phyloP scores from a whole-genome alignment of 2,888 invertebrate species.

The Ennomos quercinarius region DNA sequence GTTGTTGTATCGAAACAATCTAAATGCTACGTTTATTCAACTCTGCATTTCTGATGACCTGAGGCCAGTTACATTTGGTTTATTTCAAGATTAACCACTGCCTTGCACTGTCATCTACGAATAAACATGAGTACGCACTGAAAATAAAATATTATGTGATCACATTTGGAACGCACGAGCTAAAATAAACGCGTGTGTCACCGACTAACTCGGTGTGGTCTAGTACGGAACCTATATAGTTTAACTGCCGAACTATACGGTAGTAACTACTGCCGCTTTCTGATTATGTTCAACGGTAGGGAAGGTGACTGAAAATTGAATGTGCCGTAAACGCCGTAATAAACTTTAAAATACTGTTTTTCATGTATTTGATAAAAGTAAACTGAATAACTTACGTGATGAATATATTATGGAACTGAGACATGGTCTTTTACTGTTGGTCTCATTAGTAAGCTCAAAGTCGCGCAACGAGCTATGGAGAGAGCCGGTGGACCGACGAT shows the following conservation, averaged over 20 bases:
- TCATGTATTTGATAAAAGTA: no score
- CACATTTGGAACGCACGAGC: slow-evolving; percentile 72
- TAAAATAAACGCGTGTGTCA: slow-evolving; percentile 75
- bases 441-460: no score
- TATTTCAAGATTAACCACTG: slow-evolving; percentile 35
- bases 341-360: not conserved
- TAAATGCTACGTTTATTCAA: no score
- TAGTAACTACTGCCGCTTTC: slow-evolving; percentile 2
- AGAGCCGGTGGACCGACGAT: no score
- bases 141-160: slow-evolving; percentile 82
- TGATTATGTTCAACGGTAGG: not conserved
- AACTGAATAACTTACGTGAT: no score
- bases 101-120: slow-evolving; percentile 58
- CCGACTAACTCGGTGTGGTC: slow-evolving; percentile 51
- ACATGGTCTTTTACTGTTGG: no score
- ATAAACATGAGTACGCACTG: slow-evolving; percentile 78
- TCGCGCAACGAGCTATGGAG: no score
- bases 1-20: no score
- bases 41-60: no score
- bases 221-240: slow-evolving; percentile 45
- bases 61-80: slow-evolving; percentile 32
- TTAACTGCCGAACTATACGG: slow-evolving; percentile 20
- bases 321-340: slow-evolving; percentile 4
- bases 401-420: no score
- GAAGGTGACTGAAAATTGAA: not conserved